Evolutionary conservation across 2,888 invertebrate species (phyloP).

Genomic region (Clepsis dumicolana): DNA sequence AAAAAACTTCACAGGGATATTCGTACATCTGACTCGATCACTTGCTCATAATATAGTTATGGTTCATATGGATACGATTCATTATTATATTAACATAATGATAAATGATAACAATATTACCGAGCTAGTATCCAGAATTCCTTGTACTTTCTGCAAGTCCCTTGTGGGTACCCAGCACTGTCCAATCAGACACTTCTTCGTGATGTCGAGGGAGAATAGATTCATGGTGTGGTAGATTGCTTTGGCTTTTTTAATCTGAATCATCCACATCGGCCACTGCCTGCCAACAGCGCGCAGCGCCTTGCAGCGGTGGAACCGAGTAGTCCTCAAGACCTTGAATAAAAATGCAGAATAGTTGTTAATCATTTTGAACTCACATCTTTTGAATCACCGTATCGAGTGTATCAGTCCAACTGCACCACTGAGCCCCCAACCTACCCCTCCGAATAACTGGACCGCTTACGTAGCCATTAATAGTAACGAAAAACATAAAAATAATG

Average conservation of each 20-base stretch:
- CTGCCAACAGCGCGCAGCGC: conserved; percentile 93
- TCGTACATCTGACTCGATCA: too few species aligned
- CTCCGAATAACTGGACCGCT: too few species aligned
- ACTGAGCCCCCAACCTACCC: too few species aligned
- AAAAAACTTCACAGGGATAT: too few species aligned
- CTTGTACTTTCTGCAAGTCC: conserved; percentile 88
- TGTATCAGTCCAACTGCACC: too few species aligned
- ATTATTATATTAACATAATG: conserved; percentile 6
- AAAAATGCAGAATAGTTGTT: not conserved
- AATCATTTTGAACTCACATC: too few species aligned
- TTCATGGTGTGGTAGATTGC: conserved; percentile 95
- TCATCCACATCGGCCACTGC: conserved; percentile 92
- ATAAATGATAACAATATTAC: conserved; percentile 50
- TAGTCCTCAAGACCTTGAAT: conserved; percentile 92
- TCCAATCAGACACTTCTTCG: conserved; percentile 92
- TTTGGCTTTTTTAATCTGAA: conserved; percentile 95
- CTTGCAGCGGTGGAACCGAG: conserved; percentile 93
- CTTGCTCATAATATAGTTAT: too few species aligned
- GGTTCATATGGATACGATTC: too few species aligned
- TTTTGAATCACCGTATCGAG: too few species aligned
- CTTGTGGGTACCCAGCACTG: conserved; percentile 92
- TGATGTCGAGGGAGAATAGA: conserved; percentile 92
- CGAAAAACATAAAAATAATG: too few species aligned
- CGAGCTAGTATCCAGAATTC: conserved; percentile 55
- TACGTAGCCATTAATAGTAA: too few species aligned